Conservation (phyloP, 2,888 invertebrate genomes). For the Clepsis dumicolana region DNA sequence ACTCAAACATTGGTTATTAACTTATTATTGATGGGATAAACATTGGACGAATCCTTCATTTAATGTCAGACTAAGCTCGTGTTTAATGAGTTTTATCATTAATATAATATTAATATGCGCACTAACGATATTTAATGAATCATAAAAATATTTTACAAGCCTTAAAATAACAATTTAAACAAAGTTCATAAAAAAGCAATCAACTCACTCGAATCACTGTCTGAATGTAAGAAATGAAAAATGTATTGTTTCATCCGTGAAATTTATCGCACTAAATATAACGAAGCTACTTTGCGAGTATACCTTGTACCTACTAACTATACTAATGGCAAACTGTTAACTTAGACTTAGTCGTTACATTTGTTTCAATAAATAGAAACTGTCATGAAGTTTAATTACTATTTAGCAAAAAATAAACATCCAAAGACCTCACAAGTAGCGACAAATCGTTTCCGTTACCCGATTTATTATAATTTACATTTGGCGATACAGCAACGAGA, state of each 20-base stretch:
- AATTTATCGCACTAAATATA: not conserved
- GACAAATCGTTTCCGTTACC: conserved; percentile 14
- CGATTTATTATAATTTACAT: conserved; percentile 14
- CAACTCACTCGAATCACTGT: not conserved
- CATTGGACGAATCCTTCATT: too few relatives aligned
- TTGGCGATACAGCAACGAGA: conserved; percentile 11
- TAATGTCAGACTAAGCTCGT: too few relatives aligned
- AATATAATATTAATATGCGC: too few relatives aligned
- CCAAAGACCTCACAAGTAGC: conserved; percentile 38
- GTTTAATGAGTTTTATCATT: too few relatives aligned
- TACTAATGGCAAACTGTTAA: not conserved
- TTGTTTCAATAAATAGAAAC: conserved; percentile 25
- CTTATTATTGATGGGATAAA: too few relatives aligned
- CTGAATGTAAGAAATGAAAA: too few relatives aligned
- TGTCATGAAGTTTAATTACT: conserved; percentile 25
- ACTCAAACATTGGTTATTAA: too few relatives aligned
- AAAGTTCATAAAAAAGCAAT: too few relatives aligned
- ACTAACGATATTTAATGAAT: too few relatives aligned
- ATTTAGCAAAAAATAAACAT: conserved; percentile 26
- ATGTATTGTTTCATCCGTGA: not conserved
- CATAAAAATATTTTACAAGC: too few relatives aligned
- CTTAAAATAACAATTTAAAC: too few relatives aligned
- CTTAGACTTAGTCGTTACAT: not conserved
- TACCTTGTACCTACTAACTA: not conserved
- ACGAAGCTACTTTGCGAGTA: not conserved